phyloP scores from a whole-genome alignment of 2,797 vertebrate genomes.

The Rhinogobio ventralis region DNA sequence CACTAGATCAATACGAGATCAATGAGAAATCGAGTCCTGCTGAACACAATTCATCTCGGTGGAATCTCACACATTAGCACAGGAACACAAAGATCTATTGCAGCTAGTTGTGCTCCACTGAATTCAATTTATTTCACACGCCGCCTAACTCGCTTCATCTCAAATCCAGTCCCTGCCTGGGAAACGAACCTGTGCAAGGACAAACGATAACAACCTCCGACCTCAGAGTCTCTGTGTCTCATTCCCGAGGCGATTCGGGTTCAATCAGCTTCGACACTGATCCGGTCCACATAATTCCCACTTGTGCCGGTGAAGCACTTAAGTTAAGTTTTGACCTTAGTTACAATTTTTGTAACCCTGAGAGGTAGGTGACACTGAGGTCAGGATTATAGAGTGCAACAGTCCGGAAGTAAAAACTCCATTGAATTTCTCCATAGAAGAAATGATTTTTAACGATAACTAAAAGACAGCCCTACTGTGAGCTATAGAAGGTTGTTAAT shows the following conservation, averaged over 20 bases:
- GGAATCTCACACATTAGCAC: constrained; percentile 12
- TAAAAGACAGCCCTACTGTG: too few species aligned
- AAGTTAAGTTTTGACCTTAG: background rate
- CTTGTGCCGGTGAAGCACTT: constrained; percentile 1
- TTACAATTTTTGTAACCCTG: constrained; percentile 28
- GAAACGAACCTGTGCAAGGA: constrained; percentile 38
- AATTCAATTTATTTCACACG: constrained; percentile 20
- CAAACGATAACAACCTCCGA: constrained; percentile 20
- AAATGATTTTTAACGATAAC: too few species aligned
- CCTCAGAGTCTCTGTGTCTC: background rate
- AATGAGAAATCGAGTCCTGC: constrained; percentile 10
- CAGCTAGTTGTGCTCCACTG: constrained; percentile 28
- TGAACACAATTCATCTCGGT: background rate
- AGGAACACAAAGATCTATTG: background rate
- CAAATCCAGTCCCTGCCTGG: constrained; percentile 3
- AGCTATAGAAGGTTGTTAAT: too few species aligned
- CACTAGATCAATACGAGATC: constrained; percentile 8
- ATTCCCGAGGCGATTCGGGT: background rate
- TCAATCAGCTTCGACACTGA: constrained; percentile 40
- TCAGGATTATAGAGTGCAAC: background rate
- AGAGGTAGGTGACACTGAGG: constrained; percentile 41
- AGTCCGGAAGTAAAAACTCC: background rate
- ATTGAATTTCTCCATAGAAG: background rate
- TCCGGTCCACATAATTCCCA: constrained; percentile 21
- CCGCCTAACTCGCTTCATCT: constrained; percentile 10